A percentile compares a stretch with the other conserved stretches of the same genome.
Conservation (phyloP, 2,888 invertebrate species). For the Drosophila gaucha region DNA sequence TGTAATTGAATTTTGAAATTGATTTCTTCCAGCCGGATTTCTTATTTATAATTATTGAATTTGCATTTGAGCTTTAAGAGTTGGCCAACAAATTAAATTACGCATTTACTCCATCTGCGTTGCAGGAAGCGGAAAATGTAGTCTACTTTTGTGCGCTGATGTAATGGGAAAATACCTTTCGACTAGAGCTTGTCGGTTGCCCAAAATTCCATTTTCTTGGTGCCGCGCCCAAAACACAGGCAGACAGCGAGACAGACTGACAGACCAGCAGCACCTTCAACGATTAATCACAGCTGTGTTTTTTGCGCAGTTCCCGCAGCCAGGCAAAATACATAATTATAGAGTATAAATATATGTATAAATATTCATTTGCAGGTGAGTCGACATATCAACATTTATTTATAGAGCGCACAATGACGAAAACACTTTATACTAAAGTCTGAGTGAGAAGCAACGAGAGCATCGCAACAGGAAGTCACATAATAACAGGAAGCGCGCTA, state of each 20-base stretch:
- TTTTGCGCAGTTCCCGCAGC: slow-evolving; percentile 33
- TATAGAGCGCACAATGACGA: slow-evolving; percentile 40
- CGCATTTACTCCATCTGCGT: neutral
- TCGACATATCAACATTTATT: slow-evolving; percentile 37
- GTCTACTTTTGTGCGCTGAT: slow-evolving; percentile 67
- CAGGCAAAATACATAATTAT: neutral
- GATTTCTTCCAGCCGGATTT: slow-evolving; percentile 30
- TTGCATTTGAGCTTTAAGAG: slow-evolving; percentile 14
- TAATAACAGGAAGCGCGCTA: slow-evolving; percentile 39
- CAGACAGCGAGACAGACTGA: neutral
- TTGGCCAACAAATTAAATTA: neutral
- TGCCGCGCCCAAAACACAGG: slow-evolving; percentile 53
- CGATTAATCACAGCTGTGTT: slow-evolving; percentile 68
- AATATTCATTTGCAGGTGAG: neutral
- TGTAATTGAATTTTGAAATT: slow-evolving; percentile 56
- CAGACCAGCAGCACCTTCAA: slow-evolving; percentile 11
- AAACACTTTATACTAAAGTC: slow-evolving; percentile 32
- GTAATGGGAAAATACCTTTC: slow-evolving; percentile 56
- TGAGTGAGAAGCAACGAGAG: slow-evolving; percentile 2
- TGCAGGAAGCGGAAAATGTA: slow-evolving; percentile 11
- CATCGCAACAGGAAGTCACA: slow-evolving; percentile 45
- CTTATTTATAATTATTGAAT: slow-evolving; percentile 39
- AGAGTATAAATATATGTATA: neutral
- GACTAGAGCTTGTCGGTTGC: slow-evolving; percentile 51
- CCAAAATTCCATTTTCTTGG: slow-evolving; percentile 29